These are phyloP conservation scores for Alviniconcha marisindica DNA, from an alignment of 1,140 invertebrate genomes.

Conservation along the genomic window DNA sequence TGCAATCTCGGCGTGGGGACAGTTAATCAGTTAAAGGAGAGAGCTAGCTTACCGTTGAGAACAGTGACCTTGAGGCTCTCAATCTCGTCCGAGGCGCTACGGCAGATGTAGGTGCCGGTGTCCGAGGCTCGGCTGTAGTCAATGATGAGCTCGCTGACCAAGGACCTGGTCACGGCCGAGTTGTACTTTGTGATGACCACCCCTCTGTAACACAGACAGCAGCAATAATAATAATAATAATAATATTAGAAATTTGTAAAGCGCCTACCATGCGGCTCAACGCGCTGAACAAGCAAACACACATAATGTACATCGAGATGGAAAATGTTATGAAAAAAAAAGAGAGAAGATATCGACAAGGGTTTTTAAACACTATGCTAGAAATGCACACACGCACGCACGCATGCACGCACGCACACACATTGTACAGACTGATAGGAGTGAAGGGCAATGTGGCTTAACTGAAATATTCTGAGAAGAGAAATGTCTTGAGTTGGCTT, in stretches of 20 bases:
- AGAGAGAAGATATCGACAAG: too few relatives aligned
- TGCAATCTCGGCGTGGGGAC: neutral
- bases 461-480: too few relatives aligned
- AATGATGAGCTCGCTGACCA: conserved; percentile 53
- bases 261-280: too few relatives aligned
- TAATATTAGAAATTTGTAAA: too few relatives aligned
- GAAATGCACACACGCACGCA: neutral
- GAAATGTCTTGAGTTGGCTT: too few relatives aligned
- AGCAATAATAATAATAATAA: too few relatives aligned
- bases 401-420: neutral
- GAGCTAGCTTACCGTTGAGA: conserved; percentile 46
- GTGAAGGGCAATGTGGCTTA: too few relatives aligned
- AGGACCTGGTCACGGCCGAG: conserved; percentile 19
- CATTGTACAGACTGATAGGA: too few relatives aligned
- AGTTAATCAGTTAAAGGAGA: neutral
- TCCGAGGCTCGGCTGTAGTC: conserved; percentile 47
- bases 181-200: conserved; percentile 42
- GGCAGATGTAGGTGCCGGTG: conserved; percentile 59
- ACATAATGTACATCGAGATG: too few relatives aligned
- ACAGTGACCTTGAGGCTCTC: conserved; percentile 57
- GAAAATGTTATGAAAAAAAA: too few relatives aligned
- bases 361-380: too few relatives aligned
- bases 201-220: conserved; percentile 1
- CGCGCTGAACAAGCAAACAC: too few relatives aligned
- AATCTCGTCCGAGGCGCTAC: conserved; percentile 48